Base-by-base conservation (phyloP, 2,797 vertebrate genomes). In the Lophius americanus region DNA sequence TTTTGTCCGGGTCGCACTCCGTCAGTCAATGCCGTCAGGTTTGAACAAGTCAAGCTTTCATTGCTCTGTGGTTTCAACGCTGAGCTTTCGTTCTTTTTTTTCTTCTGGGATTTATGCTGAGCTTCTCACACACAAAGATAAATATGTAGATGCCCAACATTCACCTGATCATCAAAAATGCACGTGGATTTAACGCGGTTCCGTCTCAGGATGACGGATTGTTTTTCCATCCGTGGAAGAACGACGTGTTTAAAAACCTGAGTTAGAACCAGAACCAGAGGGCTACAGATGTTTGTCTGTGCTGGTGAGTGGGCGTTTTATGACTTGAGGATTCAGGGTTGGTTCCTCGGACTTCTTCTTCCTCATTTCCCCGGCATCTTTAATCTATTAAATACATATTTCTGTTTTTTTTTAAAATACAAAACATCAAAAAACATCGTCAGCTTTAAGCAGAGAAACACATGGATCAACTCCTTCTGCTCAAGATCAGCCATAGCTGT, bases 1-100 rank as follows among this genome's bases (percentile, higher is more conserved):
- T 81, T 72, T 76, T 58, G 68, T 78, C 64, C 33, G 57, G 57
- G 56, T 57, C 23, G 41, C 13, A 49, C 50, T 38, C 53, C 48
- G 49, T 37, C 56, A 11, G 5, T 10, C 50, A 57, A 58, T n/a
- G 14, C 33, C 50, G 58, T 41, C 7, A 2, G 4, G 7, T 38
- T 14, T 61, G 10, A 56, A 51, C 10, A 8, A 14, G 9, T 23
- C 3, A 9, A 7, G 3, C 36, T 63, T 63, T n/a, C 0, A 51
- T 33, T 33, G 42, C 7, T 61, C 4, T 11, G 2, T 4, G 3
- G 11, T 2, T 60, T 41, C 23, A 62, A 23, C 23, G 23, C 23
- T 23, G 23, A 23, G 23, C 23, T 23, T 23, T 23, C 23, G 2
- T 23, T 23, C 23, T 23, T 23, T 23, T 23, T 2, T 23, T 23